Evolutionary conservation across 2,888 invertebrate species (phyloP).

Genomic region (Epirrita christyi): DNA sequence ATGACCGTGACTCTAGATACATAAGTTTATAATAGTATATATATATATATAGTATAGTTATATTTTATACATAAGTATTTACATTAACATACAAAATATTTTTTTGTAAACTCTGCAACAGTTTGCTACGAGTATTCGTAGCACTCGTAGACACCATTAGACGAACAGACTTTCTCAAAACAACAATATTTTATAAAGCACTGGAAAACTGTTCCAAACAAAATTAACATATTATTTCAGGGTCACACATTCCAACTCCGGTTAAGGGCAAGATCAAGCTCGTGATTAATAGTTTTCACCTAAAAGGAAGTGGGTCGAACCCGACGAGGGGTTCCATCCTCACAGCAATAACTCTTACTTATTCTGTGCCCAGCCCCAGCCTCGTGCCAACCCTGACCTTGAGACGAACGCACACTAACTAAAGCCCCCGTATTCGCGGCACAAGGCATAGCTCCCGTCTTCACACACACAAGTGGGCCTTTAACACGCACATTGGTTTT

Average conservation of each 20-base stretch:
- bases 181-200: neutral
- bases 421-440: slow-evolving; percentile 38
- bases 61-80: too few relatives aligned
- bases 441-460: slow-evolving; percentile 29
- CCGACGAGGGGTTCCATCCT: slow-evolving; percentile 27
- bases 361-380: slow-evolving; percentile 27
- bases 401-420: slow-evolving; percentile 52
- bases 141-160: neutral
- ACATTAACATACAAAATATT: too few relatives aligned
- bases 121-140: slow-evolving; percentile 5
- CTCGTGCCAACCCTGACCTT: slow-evolving; percentile 73
- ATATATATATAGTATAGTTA: too few relatives aligned
- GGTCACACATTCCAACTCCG: neutral
- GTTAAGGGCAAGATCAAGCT: slow-evolving; percentile 29
- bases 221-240: slow-evolving; percentile 8
- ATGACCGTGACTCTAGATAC: too few relatives aligned
- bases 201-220: neutral
- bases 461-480: slow-evolving; percentile 29
- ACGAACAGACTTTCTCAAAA: neutral
- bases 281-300: slow-evolving; percentile 32
- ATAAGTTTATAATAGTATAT: too few relatives aligned
- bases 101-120: too few relatives aligned
- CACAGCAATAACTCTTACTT: slow-evolving; percentile 12
- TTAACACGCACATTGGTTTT: slow-evolving; percentile 15
- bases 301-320: slow-evolving; percentile 32